These are phyloP conservation scores for Ophion obscuratus DNA, from an alignment of 2,888 invertebrate genomes.

Conservation along the genomic window DNA sequence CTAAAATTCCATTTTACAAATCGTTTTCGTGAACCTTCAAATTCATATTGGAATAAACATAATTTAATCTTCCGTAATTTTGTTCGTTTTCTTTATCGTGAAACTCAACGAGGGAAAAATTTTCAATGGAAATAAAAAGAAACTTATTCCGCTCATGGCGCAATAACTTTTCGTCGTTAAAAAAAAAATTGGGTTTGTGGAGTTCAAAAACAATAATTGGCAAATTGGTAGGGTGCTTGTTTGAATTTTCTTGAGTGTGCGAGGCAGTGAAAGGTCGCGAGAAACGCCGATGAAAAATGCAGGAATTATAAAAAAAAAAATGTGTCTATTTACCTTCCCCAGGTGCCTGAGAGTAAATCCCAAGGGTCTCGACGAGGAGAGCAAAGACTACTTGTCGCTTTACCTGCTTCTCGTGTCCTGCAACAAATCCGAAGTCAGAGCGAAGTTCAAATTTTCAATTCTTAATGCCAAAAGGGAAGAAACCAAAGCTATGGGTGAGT, in stretches of 20 bases:
- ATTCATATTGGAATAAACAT: not conserved
- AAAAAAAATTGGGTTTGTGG: no score
- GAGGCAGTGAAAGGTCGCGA: not conserved
- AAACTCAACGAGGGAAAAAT: no score
- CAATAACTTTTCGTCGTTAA: no score
- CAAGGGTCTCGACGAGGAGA: constrained; percentile 99
- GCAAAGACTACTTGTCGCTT: constrained; percentile 99
- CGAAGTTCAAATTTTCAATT: constrained; percentile 99
- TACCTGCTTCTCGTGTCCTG: constrained; percentile 99
- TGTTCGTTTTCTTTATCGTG: no score
- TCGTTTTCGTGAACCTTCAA: not conserved
- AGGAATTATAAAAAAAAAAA: not conserved
- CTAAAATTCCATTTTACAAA: not conserved
- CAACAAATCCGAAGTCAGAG: constrained; percentile 99
- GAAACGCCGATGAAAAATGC: not conserved
- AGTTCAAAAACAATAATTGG: not conserved
- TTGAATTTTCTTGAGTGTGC: not conserved
- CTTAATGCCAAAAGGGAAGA: constrained; percentile 99
- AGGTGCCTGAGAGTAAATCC: constrained; percentile 99
- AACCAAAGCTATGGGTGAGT: constrained; percentile 99
- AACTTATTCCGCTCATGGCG: no score
- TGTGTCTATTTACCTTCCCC: constrained; percentile 68
- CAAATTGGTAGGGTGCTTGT: not conserved
- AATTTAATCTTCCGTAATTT: not conserved
- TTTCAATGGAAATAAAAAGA: no score